Conservation (phyloP, 2,113 vertebrate species). For the Anolis carolinensis region DNA sequence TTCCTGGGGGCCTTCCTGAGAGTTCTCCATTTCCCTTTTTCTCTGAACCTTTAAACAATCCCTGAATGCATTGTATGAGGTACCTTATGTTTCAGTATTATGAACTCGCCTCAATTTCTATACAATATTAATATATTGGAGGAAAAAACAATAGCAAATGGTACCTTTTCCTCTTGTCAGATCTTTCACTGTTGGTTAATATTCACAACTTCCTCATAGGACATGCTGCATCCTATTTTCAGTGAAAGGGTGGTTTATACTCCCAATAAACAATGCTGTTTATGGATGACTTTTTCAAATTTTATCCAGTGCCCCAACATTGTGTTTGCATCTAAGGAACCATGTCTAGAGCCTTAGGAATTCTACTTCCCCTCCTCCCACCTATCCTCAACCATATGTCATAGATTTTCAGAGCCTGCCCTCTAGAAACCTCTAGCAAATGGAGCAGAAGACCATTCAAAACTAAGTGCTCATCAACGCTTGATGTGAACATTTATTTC, state of each 20-base stretch:
- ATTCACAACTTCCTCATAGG: background rate
- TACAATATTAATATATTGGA: background rate
- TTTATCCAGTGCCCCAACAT: background rate
- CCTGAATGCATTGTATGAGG: background rate
- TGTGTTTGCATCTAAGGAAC: background rate
- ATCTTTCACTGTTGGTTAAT: background rate
- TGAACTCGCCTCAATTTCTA: background rate
- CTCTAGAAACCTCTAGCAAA: slow-evolving; percentile 27
- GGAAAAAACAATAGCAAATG: background rate
- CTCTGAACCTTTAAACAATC: background rate
- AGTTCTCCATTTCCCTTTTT: background rate
- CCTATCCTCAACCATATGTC: slow-evolving; percentile 42
- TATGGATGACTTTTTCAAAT: background rate
- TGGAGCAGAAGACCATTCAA: slow-evolving; percentile 25
- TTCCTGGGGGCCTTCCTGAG: background rate
- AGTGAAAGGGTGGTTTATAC: background rate
- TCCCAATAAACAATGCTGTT: background rate
- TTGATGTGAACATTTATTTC: slow-evolving; percentile 51
- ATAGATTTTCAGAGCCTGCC: slow-evolving; percentile 28
- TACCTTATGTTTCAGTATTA: background rate
- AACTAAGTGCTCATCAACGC: slow-evolving; percentile 34
- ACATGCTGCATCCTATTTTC: too few relatives aligned
- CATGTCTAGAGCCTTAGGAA: slow-evolving; percentile 17
- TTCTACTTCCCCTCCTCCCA: slow-evolving; percentile 39
- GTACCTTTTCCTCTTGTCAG: background rate